phyloP scores from a whole-genome alignment of 2,888 invertebrate genomes.

The Ceraclea dissimilis region DNA sequence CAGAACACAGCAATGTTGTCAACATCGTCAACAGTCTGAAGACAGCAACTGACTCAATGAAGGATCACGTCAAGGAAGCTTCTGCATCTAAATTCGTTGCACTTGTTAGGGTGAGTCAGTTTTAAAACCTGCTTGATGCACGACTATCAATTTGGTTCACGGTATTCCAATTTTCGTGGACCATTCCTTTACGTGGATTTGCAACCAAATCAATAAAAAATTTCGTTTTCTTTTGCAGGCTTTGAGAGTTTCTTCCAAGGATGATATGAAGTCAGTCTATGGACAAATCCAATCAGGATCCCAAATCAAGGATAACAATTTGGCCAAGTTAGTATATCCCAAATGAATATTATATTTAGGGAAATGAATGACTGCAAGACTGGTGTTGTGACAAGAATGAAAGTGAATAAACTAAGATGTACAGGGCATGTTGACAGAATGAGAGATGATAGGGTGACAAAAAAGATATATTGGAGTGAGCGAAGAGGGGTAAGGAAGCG shows the following conservation, averaged over 20 bases:
- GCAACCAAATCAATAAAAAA: no score
- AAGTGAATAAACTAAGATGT: no score
- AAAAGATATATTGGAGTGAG: no score
- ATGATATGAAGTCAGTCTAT: conserved; percentile 63
- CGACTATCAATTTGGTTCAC: no score
- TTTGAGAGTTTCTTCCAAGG: conserved; percentile 56
- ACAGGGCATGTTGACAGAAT: no score
- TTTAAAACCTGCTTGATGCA: background rate
- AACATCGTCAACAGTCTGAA: conserved; percentile 51
- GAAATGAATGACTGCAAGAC: no score
- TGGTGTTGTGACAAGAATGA: no score
- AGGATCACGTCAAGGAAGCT: conserved; percentile 53
- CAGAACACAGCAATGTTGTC: conserved; percentile 45
- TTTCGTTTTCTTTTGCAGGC: conserved; percentile 42
- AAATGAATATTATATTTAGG: no score
- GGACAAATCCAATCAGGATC: conserved; percentile 52
- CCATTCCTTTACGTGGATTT: no score
- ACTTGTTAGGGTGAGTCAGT: conserved; percentile 48
- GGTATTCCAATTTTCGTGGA: no score
- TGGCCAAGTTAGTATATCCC: conserved; percentile 45
- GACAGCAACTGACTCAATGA: conserved; percentile 53
- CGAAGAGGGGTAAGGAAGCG: no score
- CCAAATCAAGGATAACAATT: conserved; percentile 45
- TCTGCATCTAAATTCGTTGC: conserved; percentile 62
- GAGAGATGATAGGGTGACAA: no score